Base-by-base conservation (phyloP, 2,113 vertebrate species). In the Serinus canaria region DNA sequence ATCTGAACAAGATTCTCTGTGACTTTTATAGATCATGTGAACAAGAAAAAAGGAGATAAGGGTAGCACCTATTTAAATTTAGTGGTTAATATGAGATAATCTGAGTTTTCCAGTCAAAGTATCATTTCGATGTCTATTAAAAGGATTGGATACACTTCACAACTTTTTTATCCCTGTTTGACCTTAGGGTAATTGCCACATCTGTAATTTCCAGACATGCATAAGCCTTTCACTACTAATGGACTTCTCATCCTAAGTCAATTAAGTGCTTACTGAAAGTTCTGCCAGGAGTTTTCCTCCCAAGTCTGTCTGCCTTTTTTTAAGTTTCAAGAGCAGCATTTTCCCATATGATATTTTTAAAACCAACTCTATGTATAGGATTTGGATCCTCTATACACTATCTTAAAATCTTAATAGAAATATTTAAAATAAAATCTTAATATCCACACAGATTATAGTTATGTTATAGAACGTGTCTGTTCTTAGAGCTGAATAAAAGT, bases 241-340 rank as follows among this genome's bases (percentile, higher is more conserved):
- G 67, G 86, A 67, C 56, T 93, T 87, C 63, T 81, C 81, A 83
- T 55, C 35, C 30, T 88, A 93, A 95, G 56, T 68, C 83, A 93
- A 35, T 92, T 94, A 90, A 89, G 35, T 67, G 56, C 39, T 90
- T 95, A 90, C 60, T 68, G 56, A 74, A 93, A 93, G 44, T 96
- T 96, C 79, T 90, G 67, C 62, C 31, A 78, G 75, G 74, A 76
- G 10, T 60, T 92, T 86, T 80, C 30, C 23, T 88, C 21, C 16
- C 25, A 80, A 75, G 46, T 55, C 59, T 80, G 4, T 62, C 33
- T 66, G 50, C 20, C 62, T 67, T 63, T 89, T 91, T 78, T 83
- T 70, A 82, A 31, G 20, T 75, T 91, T 75, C 62, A 84, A 83
- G 21, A 87, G 33, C 14, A 78, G 27, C 8, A 75, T 70, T 92